Conservation (phyloP, 2,797 vertebrate species). For the Hipposideros larvatus region DNA sequence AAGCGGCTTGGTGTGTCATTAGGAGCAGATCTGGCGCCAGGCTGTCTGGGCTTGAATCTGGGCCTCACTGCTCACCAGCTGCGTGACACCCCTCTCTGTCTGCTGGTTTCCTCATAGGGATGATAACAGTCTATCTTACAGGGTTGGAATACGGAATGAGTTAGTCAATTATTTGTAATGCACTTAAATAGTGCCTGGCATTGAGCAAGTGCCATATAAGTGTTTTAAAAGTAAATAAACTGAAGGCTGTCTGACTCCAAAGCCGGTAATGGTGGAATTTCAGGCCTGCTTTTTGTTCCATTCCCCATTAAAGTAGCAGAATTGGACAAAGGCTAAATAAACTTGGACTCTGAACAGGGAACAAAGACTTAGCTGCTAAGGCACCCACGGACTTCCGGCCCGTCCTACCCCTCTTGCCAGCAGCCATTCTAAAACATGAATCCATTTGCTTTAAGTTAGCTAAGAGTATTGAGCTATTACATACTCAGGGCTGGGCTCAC, state of each 20-base stretch:
- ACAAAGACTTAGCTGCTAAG: neutral
- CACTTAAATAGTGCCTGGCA: constrained; percentile 20
- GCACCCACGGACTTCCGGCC: neutral
- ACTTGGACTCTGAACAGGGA: neutral
- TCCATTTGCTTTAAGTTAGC: neutral
- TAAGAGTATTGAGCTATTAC: neutral
- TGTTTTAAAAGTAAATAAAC: constrained; percentile 57
- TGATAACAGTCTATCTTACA: neutral
- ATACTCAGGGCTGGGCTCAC: too few relatives aligned
- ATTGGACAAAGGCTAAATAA: constrained; percentile 37
- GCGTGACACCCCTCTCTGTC: neutral
- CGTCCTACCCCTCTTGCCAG: neutral
- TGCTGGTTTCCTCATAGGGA: neutral
- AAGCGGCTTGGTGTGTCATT: neutral
- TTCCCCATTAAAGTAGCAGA: neutral
- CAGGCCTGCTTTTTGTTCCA: constrained; percentile 23
- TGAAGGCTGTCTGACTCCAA: constrained; percentile 15
- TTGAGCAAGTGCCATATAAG: neutral
- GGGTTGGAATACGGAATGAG: neutral
- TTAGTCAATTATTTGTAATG: constrained; percentile 41
- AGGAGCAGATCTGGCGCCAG: neutral
- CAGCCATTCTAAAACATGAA: neutral
- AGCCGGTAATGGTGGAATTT: constrained; percentile 24
- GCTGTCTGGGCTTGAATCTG: neutral
- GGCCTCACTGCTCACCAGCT: neutral